Evolutionary conservation across 92 coral and sea anemone species (phyloP).

Genomic region (Diadumene lineata): DNA sequence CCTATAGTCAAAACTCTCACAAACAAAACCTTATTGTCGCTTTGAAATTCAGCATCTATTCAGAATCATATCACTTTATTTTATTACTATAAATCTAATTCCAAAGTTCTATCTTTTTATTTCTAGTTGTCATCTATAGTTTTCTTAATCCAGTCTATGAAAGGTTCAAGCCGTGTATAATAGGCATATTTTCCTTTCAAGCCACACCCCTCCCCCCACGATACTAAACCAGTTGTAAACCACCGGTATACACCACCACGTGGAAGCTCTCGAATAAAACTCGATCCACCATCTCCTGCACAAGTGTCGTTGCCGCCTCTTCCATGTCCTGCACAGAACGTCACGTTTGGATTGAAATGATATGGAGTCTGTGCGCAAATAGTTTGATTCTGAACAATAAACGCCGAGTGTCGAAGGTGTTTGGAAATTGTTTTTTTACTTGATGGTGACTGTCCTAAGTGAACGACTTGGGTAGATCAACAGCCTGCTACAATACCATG

Average conservation of each 20-base stretch:
- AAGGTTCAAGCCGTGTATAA: slow-evolving; percentile 64
- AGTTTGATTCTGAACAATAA: slow-evolving; percentile 38
- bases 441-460: no score
- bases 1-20: no score
- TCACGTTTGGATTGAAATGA: slow-evolving; percentile 23
- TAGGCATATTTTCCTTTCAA: slow-evolving; percentile 53
- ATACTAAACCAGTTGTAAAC: slow-evolving; percentile 68
- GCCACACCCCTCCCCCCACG: slow-evolving; percentile 95
- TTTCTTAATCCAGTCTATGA: slow-evolving; percentile 74
- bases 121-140: slow-evolving; percentile 34
- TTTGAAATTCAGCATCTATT: no score
- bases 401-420: slow-evolving; percentile 58
- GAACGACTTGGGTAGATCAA: slow-evolving; percentile 53
- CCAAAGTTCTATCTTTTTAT: not conserved
- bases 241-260: slow-evolving; percentile 22
- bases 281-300: slow-evolving; percentile 70
- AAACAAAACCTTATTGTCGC: no score
- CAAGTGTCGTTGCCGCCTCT: slow-evolving; percentile 81
- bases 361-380: slow-evolving; percentile 33
- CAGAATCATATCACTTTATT: no score
- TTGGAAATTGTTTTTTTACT: slow-evolving; percentile 25
- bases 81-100: no score
- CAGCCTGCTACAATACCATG: slow-evolving; percentile 66
- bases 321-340: slow-evolving; percentile 81
- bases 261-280: slow-evolving; percentile 52